Evolutionary conservation across 1,140 invertebrate genomes (phyloP), one percentile per base, ranked within the genome.

Genomic region (Dendroctonus valens): DNA sequence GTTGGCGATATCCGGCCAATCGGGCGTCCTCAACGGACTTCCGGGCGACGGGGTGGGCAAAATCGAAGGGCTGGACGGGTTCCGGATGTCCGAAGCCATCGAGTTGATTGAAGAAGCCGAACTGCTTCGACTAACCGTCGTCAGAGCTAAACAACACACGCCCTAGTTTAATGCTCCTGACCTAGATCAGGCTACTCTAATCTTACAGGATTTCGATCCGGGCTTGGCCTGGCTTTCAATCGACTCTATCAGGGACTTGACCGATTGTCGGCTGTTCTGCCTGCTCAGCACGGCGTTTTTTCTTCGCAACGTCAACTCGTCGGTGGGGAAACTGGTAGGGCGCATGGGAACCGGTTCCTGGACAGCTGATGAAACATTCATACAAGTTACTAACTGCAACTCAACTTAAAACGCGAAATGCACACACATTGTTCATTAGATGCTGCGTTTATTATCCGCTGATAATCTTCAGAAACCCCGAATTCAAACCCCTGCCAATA

Each of bases 171-270:
- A 7, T 0, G 41, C 6, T 44, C 7, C 14, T 6, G 7, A 59
- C n/a, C 50, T 51, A 5, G 42, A 40, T 11, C 7, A 55, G 42
- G 26, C 55, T 59, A 15, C 15, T 11, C 14, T 59, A 41, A 4
- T 78, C 73, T 73, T 76, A 81, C 86, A 84, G 67, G 87, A 83
- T 80, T 91, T 91, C 78, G 90, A 89, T 8, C 89, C 88, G 71
- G 92, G 89, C 78, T 92, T 92, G n/a, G 89, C 89, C 58, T 69
- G 7, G 86, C 87, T 92, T 78, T 96, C 93, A 50, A 96, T 94
- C 68, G 90, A 92, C 73, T 94, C 91, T 60, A 96, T 94, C 5
- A 96, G 80, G 51, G 89, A 91, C 77, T 94, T 94, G 0, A 96
- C 93, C 0, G 91, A 93, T 5, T 93, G 81, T 41, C 91, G 84